Evolutionary conservation across 1,140 invertebrate species (phyloP).

Genomic region (Cotesia vestalis): DNA sequence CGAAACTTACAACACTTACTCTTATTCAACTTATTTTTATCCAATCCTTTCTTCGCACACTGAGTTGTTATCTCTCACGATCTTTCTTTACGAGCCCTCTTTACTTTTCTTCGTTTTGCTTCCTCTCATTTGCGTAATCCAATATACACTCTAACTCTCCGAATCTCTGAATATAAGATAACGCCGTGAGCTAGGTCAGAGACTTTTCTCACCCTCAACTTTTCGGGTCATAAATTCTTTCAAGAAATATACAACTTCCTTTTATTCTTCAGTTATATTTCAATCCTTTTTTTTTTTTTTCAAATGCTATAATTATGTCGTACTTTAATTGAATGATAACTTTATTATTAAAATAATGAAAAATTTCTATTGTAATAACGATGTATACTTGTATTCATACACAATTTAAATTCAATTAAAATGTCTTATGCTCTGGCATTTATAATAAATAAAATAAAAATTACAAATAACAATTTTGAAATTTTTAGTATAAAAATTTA

Average conservation of each 20-base stretch:
- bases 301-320: too few relatives aligned
- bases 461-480: too few relatives aligned
- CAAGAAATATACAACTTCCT: not conserved
- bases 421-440: too few relatives aligned
- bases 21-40: conserved; percentile 4
- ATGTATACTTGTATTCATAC: too few relatives aligned
- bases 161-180: not conserved
- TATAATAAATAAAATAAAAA: too few relatives aligned
- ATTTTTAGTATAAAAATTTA: too few relatives aligned
- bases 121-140: conserved; percentile 22
- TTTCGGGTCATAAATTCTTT: not conserved
- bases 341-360: too few relatives aligned
- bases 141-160: conserved; percentile 21
- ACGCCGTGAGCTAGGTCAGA: not conserved
- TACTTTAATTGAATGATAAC: too few relatives aligned
- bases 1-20: not conserved
- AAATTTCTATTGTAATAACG: too few relatives aligned
- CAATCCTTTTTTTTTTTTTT: not conserved
- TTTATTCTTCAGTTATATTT: not conserved
- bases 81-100: conserved; percentile 13
- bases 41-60: conserved; percentile 1
- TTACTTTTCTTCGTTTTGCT: conserved; percentile 1
- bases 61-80: conserved; percentile 3
- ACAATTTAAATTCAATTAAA: too few relatives aligned
- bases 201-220: not conserved